Percentiles rank a stretch among this genome's conserved stretches.
These are phyloP conservation scores for Pegoplata infirma DNA, from an alignment of 2,888 invertebrate genomes.

Conservation along the genomic window DNA sequence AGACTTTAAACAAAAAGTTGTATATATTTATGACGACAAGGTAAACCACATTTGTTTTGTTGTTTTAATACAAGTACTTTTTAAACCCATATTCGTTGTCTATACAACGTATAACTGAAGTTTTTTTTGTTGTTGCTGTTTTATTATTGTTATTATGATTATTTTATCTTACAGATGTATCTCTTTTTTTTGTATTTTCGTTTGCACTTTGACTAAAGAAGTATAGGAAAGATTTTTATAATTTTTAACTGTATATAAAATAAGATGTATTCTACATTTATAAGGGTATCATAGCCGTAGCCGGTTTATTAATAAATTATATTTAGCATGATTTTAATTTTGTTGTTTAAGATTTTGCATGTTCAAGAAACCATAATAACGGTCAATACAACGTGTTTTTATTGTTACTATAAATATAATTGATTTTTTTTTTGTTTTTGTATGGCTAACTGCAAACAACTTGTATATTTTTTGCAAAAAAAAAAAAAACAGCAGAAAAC, in stretches of 20 bases:
- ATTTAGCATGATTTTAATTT: background rate
- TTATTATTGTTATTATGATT: background rate
- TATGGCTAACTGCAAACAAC: background rate
- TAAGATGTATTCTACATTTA: background rate
- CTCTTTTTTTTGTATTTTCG: background rate
- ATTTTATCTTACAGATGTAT: conserved; percentile 9
- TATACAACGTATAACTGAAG: background rate
- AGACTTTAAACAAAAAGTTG: conserved; percentile 54
- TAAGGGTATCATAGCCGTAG: background rate
- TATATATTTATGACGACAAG: conserved; percentile 58
- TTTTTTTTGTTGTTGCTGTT: background rate
- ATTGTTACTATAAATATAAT: conserved; percentile 4
- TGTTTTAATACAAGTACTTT: background rate
- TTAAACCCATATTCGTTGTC: conserved; percentile 60
- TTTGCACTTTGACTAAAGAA: background rate
- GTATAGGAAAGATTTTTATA: background rate
- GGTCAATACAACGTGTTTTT: conserved; percentile 52
- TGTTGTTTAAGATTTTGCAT: background rate
- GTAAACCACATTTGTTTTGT: conserved; percentile 63
- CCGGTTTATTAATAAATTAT: background rate
- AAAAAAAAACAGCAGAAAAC: background rate
- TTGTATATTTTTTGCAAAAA: background rate
- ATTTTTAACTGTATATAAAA: background rate
- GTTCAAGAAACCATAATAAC: conserved; percentile 40
- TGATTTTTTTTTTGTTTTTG: background rate